phyloP scores from a whole-genome alignment of 2,888 invertebrate genomes.

The Coleophora flavipennella region DNA sequence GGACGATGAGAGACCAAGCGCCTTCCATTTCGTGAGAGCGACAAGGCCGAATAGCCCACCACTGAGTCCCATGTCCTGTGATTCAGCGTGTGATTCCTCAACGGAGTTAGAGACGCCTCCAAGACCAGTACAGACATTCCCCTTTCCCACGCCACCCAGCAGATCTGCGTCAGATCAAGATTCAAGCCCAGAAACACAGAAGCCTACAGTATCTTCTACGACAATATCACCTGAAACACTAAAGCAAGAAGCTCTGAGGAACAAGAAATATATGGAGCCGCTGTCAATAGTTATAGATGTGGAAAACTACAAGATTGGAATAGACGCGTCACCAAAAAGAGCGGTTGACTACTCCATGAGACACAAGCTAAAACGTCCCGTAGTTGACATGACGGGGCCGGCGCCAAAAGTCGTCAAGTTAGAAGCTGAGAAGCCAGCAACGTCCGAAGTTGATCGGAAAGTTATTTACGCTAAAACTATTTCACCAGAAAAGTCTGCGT shows the following conservation, averaged over 20 bases:
- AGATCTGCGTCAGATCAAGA: slow-evolving; percentile 71
- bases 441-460: slow-evolving; percentile 15
- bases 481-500: slow-evolving; percentile 29
- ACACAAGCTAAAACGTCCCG: slow-evolving; percentile 51
- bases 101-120: slow-evolving; percentile 70
- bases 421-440: slow-evolving; percentile 28
- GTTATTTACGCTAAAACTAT: not conserved
- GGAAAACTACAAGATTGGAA: slow-evolving; percentile 63
- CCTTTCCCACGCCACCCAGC: slow-evolving; percentile 74
- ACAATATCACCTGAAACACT: slow-evolving; percentile 61
- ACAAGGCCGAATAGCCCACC: slow-evolving; percentile 76
- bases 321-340: slow-evolving; percentile 61
- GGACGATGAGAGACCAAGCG: slow-evolving; percentile 59
- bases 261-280: slow-evolving; percentile 58
- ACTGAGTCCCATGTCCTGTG: slow-evolving; percentile 79
- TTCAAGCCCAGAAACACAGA: slow-evolving; percentile 65
- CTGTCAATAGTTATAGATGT: slow-evolving; percentile 63
- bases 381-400: slow-evolving; percentile 39
- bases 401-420: slow-evolving; percentile 39
- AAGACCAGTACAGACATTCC: slow-evolving; percentile 50
- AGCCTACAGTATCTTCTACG: slow-evolving; percentile 67
- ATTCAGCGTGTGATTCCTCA: slow-evolving; percentile 77
- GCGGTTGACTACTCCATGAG: slow-evolving; percentile 62
- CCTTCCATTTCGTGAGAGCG: slow-evolving; percentile 54
- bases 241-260: slow-evolving; percentile 43